Conservation (phyloP, 2,888 invertebrate genomes). For the Drosophila anceps region DNA sequence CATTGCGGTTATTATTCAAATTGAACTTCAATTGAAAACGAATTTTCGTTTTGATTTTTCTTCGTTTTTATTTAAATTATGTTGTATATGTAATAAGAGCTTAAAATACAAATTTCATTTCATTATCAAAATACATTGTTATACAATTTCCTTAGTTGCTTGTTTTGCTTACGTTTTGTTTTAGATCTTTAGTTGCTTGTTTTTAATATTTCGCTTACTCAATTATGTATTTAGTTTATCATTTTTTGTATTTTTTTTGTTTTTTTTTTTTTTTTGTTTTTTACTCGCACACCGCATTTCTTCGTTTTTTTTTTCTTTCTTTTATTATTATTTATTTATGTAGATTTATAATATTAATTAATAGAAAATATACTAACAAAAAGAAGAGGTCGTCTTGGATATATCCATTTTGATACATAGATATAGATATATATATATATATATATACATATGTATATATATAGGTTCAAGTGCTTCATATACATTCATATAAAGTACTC, state of each 20-base stretch:
- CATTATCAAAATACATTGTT: slow-evolving; percentile 80
- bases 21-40: background rate
- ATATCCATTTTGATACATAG: slow-evolving; percentile 46
- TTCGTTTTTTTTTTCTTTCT: slow-evolving; percentile 16
- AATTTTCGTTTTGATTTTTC: slow-evolving; percentile 1
- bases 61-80: slow-evolving; percentile 70
- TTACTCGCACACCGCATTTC: slow-evolving; percentile 48
- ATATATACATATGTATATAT: slow-evolving; percentile 27
- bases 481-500: slow-evolving; percentile 36
- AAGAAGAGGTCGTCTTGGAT: slow-evolving; percentile 75
- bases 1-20: background rate
- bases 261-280: slow-evolving; percentile 23
- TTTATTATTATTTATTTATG: slow-evolving; percentile 32
- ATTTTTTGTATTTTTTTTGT: slow-evolving; percentile 29
- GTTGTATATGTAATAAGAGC: slow-evolving; percentile 73
- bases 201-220: slow-evolving; percentile 37
- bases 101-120: slow-evolving; percentile 79
- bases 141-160: slow-evolving; percentile 76
- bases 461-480: slow-evolving; percentile 34
- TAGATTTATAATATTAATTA: slow-evolving; percentile 71
- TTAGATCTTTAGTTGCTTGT: slow-evolving; percentile 60
- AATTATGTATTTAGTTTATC: slow-evolving; percentile 57
- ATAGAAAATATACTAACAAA: slow-evolving; percentile 78
- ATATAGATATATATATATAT: slow-evolving; percentile 18
- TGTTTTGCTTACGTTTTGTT: slow-evolving; percentile 47